These are phyloP conservation scores for Nicator chloris DNA, from an alignment of 2,113 vertebrate species.

Conservation along the genomic window DNA sequence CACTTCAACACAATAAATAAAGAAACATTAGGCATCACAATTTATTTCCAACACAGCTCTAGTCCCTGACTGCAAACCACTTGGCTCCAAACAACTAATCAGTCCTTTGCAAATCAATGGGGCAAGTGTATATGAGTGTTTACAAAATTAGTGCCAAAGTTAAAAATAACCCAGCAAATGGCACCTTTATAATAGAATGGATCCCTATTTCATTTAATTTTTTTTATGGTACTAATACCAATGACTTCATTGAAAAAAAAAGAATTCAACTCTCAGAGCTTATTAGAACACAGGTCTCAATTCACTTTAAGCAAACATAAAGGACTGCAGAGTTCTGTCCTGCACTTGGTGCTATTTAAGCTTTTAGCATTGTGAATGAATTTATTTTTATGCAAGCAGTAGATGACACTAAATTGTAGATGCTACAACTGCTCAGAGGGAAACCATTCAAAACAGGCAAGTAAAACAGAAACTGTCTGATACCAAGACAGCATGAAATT, in stretches of 20 bases:
- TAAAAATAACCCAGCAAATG: conserved; percentile 11
- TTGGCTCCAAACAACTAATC: neutral
- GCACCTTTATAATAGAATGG: neutral
- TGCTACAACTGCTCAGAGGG: neutral
- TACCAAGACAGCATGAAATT: neutral
- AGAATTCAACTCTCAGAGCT: neutral
- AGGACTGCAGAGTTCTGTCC: neutral
- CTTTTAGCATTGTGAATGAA: neutral
- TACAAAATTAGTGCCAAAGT: neutral
- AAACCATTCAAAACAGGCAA: neutral
- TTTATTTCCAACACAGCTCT: neutral
- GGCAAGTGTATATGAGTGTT: neutral
- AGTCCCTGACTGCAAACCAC: neutral
- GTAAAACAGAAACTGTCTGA: neutral
- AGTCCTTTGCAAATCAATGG: neutral
- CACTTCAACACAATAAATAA: neutral
- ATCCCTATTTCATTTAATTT: neutral
- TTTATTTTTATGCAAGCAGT: neutral
- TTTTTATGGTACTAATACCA: neutral
- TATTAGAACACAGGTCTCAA: neutral
- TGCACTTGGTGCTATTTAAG: neutral
- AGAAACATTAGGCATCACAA: neutral
- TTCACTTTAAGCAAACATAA: neutral
- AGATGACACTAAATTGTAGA: neutral
- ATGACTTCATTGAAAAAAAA: neutral